Evolutionary conservation across 1,140 invertebrate genomes (phyloP).

Genomic region (Archegozetes longisetosus): DNA sequence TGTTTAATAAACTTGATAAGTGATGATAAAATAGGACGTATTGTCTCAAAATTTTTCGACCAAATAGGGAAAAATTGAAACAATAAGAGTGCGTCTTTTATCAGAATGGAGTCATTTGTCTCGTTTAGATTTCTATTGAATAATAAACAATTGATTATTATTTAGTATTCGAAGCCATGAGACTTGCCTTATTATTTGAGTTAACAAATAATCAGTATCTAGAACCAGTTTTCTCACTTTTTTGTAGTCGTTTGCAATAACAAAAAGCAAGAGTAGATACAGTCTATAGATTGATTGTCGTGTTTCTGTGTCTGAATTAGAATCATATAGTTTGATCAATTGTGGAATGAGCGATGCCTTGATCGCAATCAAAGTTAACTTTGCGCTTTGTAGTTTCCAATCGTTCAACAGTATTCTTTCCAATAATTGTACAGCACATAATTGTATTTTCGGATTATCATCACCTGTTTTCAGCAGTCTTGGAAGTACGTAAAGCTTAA

Average conservation of each 20-base stretch:
- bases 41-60: too few species aligned
- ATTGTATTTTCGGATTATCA: neutral
- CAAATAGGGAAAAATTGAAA: too few species aligned
- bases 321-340: neutral
- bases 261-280: neutral
- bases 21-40: too few species aligned
- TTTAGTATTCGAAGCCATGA: too few species aligned
- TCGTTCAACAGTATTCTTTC: neutral
- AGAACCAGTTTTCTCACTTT: neutral
- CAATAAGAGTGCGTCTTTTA: too few species aligned
- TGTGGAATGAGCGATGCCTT: neutral
- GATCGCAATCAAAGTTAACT: neutral
- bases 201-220: neutral
- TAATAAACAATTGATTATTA: too few species aligned
- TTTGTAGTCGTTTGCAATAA: neutral
- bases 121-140: too few species aligned
- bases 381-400: neutral
- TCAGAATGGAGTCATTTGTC: too few species aligned
- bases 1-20: too few species aligned
- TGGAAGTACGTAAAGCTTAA: neutral
- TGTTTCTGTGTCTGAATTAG: neutral
- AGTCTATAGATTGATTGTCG: neutral
- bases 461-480: neutral
- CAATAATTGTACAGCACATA: neutral
- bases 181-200: too few species aligned